Conservation (phyloP, 2,797 vertebrate genomes). For the Momotus momota region DNA sequence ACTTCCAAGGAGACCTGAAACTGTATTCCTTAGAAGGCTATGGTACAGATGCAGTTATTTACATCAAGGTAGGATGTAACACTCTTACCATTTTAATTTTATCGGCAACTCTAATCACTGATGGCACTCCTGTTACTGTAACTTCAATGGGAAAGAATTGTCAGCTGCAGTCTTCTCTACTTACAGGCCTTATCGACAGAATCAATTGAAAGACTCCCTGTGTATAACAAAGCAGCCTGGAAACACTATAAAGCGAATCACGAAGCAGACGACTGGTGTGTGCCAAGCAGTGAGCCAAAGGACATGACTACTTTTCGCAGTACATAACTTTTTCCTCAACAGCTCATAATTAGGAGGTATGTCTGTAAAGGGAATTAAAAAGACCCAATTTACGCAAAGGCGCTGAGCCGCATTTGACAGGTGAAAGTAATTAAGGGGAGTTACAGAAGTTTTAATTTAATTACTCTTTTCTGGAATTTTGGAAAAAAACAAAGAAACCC, state of each 20-base stretch:
- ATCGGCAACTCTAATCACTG: not conserved
- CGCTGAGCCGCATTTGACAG: not conserved
- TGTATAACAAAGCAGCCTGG: conserved; percentile 97
- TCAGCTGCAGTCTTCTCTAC: not conserved
- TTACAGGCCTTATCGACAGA: conserved; percentile 94
- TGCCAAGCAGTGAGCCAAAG: conserved; percentile 96
- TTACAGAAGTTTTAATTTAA: conserved; percentile 10
- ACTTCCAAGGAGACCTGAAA: conserved; percentile 98
- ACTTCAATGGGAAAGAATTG: not conserved
- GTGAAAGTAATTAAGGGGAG: not conserved
- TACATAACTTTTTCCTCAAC: conserved; percentile 74
- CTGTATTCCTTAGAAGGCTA: conserved; percentile 97
- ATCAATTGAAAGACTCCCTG: conserved; percentile 94
- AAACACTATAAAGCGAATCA: conserved; percentile 96
- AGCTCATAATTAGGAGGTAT: not conserved
- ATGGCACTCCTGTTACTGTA: not conserved
- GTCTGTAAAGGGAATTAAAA: conserved; percentile 2
- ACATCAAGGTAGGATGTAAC: conserved; percentile 87
- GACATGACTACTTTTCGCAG: conserved; percentile 97
- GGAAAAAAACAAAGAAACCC: not conserved
- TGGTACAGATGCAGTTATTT: conserved; percentile 94
- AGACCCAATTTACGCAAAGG: conserved; percentile 25
- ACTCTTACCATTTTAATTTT: not conserved
- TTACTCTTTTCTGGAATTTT: conserved; percentile 17
- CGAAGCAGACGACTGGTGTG: conserved; percentile 96